Conservation (phyloP, 1,140 invertebrate genomes). For the Tachypleus tridentatus region DNA sequence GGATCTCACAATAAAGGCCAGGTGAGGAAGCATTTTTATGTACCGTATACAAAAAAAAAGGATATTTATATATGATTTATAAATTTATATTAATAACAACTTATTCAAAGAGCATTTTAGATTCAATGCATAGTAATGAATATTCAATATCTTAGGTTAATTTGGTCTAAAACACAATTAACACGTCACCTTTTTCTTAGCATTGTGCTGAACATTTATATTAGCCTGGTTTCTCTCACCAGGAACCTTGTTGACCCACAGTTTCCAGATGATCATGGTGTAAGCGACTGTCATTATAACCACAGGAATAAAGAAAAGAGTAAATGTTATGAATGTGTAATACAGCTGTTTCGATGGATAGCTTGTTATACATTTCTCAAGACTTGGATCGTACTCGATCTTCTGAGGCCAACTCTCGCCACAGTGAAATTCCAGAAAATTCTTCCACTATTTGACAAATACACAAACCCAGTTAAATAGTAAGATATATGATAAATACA, state of each 20-base stretch:
- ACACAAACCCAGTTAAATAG: not conserved
- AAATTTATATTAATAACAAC: too few relatives aligned
- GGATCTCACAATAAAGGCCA: too few relatives aligned
- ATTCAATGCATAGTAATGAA: too few relatives aligned
- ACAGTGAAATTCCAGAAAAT: constrained; percentile 21
- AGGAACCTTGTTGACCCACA: constrained; percentile 29
- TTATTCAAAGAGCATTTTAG: too few relatives aligned
- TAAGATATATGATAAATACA: too few relatives aligned
- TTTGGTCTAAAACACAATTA: too few relatives aligned
- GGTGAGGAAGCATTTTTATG: too few relatives aligned
- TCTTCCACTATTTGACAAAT: constrained; percentile 17
- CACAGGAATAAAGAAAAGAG: constrained; percentile 40
- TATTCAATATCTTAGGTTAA: too few relatives aligned
- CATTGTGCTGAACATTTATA: constrained; percentile 20
- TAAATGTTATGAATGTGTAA: constrained; percentile 35
- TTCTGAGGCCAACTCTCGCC: constrained; percentile 23
- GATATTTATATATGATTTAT: too few relatives aligned
- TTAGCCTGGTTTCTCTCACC: constrained; percentile 26
- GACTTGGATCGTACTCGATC: constrained; percentile 13
- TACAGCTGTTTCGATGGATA: constrained; percentile 28
- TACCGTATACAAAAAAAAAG: too few relatives aligned
- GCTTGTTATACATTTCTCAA: constrained; percentile 7
- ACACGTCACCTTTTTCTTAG: constrained; percentile 26
- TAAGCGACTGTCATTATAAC: constrained; percentile 39
- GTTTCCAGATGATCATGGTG: constrained; percentile 36